phyloP scores from a whole-genome alignment of 2,888 invertebrate species.

The Empis stercorea region DNA sequence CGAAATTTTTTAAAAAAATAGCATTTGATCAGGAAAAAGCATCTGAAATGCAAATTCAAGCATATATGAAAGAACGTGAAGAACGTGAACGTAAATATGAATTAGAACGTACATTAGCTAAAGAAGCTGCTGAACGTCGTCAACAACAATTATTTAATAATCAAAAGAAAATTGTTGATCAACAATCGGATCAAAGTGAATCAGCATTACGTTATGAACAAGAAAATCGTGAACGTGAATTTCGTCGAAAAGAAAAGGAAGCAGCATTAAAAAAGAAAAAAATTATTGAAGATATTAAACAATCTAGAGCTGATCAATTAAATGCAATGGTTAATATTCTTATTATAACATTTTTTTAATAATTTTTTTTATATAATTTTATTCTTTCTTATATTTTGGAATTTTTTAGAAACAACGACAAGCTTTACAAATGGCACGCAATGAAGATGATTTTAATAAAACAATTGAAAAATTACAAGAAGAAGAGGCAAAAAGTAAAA shows the following conservation, averaged over 20 bases:
- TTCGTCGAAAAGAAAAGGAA: slow-evolving; percentile 29
- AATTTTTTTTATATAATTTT: not conserved
- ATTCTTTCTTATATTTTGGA: not conserved
- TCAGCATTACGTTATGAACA: slow-evolving; percentile 29
- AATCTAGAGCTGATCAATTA: slow-evolving; percentile 27
- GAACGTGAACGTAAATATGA: slow-evolving; percentile 28
- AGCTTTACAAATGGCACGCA: slow-evolving; percentile 30
- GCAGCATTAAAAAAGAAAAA: slow-evolving; percentile 26
- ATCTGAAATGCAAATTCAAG: slow-evolving; percentile 30
- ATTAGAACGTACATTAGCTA: slow-evolving; percentile 24
- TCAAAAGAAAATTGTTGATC: slow-evolving; percentile 27
- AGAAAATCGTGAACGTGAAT: slow-evolving; percentile 34
- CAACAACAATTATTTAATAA: slow-evolving; percentile 27
- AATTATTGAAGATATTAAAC: slow-evolving; percentile 25
- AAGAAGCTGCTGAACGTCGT: slow-evolving; percentile 30
- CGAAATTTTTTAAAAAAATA: slow-evolving; percentile 29
- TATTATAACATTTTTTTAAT: not conserved
- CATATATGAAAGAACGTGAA: slow-evolving; percentile 31
- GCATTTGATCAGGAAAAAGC: slow-evolving; percentile 30
- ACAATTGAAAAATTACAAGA: slow-evolving; percentile 26
- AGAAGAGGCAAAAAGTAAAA: slow-evolving; percentile 27
- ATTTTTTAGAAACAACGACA: slow-evolving; percentile 21
- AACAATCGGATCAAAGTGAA: slow-evolving; percentile 27
- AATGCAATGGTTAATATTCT: slow-evolving; percentile 20
- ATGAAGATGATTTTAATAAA: slow-evolving; percentile 29